Evolutionary conservation across 2,113 vertebrate species (phyloP).

Genomic region (Lathamus discolor): DNA sequence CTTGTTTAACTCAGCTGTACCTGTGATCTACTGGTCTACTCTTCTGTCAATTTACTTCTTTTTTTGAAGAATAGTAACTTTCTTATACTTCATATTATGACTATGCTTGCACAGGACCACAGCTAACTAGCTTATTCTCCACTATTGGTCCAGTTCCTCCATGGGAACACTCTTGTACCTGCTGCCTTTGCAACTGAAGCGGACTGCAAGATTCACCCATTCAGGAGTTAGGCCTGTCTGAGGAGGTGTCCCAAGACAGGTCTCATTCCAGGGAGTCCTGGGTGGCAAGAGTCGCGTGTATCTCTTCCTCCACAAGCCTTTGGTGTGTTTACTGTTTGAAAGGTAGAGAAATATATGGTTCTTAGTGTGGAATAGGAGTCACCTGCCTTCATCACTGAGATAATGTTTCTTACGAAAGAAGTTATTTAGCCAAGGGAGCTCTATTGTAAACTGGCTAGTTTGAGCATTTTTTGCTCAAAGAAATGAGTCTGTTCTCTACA

Average conservation of each 20-base stretch:
- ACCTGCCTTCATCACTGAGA: neutral
- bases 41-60: neutral
- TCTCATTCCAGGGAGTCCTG: neutral
- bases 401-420: neutral
- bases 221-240: neutral
- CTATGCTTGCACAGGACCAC: neutral
- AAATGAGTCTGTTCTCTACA: neutral
- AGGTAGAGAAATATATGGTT: neutral
- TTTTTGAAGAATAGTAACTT: neutral
- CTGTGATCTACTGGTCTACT: neutral
- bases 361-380: neutral
- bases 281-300: neutral
- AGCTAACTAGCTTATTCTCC: neutral
- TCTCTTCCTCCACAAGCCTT: neutral
- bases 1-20: neutral
- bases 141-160: neutral
- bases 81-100: neutral
- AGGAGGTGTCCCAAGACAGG: neutral
- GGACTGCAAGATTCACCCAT: neutral
- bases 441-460: neutral
- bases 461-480: neutral
- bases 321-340: neutral
- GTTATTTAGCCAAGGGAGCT: neutral
- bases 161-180: neutral
- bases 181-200: neutral